phyloP scores from a whole-genome alignment of 35 echinoderm and acorn worm species.

The Anneissia japonica region DNA sequence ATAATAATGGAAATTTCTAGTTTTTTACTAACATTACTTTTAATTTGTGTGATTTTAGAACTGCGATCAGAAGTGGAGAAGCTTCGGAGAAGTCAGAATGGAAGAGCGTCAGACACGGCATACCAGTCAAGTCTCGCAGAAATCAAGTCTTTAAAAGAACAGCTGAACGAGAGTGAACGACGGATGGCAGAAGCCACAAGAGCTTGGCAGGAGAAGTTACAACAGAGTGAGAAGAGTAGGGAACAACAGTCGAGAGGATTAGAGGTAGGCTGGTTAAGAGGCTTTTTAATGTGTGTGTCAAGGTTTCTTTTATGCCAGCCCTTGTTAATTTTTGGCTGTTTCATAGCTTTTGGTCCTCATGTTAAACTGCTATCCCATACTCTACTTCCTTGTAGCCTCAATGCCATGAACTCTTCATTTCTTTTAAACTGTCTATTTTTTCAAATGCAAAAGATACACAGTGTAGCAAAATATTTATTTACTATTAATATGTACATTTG shows the following conservation, averaged over 20 bases:
- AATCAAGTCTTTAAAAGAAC: slow-evolving; percentile 32
- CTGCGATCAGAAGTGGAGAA: slow-evolving; percentile 13
- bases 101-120: slow-evolving; percentile 9
- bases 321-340: too few relatives aligned
- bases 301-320: too few relatives aligned
- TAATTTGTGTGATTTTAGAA: neutral
- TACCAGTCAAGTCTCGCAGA: slow-evolving; percentile 12
- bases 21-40: too few relatives aligned
- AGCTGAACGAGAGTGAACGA: slow-evolving; percentile 36
- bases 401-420: too few relatives aligned
- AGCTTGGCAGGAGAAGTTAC: slow-evolving; percentile 33
- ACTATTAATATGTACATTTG: neutral
- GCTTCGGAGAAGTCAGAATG: slow-evolving; percentile 3
- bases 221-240: slow-evolving; percentile 26
- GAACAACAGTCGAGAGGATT: slow-evolving; percentile 8
- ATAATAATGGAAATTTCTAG: too few relatives aligned
- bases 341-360: too few relatives aligned
- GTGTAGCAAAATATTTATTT: neutral
- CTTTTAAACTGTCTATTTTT: too few relatives aligned
- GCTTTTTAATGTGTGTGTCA: too few relatives aligned
- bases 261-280: slow-evolving; percentile 43
- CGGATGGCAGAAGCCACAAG: slow-evolving; percentile 38
- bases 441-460: too few relatives aligned
- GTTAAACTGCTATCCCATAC: too few relatives aligned
- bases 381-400: too few relatives aligned